A percentile compares a stretch with the other conserved stretches of the same genome.
Evolutionary conservation across 1,140 invertebrate genomes (phyloP).

Genomic region (Calosoma granatense): DNA sequence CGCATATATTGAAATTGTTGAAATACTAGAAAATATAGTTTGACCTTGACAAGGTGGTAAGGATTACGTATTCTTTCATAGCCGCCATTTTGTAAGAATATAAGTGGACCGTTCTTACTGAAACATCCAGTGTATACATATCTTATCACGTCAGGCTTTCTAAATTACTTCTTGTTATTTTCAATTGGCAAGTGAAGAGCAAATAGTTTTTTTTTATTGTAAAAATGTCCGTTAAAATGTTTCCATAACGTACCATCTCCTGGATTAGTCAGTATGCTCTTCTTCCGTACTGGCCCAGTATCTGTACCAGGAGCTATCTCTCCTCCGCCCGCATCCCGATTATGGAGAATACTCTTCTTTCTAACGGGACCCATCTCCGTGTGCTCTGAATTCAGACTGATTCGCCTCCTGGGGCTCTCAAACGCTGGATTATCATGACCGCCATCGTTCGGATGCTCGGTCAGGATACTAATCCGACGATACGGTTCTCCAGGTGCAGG

Average conservation of each 20-base stretch:
- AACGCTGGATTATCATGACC: conserved; percentile 30
- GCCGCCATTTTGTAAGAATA: too few species aligned
- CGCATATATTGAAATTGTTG: too few species aligned
- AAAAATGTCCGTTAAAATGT: too few species aligned
- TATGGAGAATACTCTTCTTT: conserved; percentile 53
- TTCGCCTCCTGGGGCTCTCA: conserved; percentile 26
- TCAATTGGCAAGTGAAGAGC: too few species aligned
- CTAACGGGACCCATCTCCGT: conserved; percentile 43
- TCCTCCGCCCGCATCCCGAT: conserved; percentile 18
- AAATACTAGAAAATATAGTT: too few species aligned
- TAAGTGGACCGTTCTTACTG: too few species aligned
- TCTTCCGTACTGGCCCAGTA: neutral
- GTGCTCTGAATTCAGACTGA: conserved; percentile 28
- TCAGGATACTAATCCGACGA: neutral
- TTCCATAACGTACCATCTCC: conserved; percentile 4
- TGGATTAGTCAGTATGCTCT: neutral
- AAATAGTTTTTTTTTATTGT: too few species aligned
- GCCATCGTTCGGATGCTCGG: neutral
- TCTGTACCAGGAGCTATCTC: neutral
- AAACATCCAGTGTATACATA: too few species aligned
- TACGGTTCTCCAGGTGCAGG: neutral
- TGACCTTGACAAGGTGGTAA: too few species aligned
- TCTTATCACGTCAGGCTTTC: too few species aligned
- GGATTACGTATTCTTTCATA: too few species aligned
- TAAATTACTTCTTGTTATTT: too few species aligned